These are phyloP conservation scores for Merodon equestris DNA, from an alignment of 2,888 invertebrate genomes.

Conservation along the genomic window DNA sequence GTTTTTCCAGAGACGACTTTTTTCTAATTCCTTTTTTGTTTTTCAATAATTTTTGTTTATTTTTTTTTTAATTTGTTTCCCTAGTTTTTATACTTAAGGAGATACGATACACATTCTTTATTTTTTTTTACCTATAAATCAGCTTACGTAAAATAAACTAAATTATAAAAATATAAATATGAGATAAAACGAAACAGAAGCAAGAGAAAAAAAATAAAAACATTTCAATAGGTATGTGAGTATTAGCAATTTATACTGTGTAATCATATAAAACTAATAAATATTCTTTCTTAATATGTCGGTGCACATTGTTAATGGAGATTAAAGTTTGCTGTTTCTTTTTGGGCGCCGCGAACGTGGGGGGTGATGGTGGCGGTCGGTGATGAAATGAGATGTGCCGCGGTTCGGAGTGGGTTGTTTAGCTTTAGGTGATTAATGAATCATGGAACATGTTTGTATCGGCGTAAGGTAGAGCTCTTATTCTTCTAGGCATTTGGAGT, in stretches of 20 bases:
- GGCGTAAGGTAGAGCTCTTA: too few relatives aligned
- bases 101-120: slow-evolving; percentile 46
- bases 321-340: slow-evolving; percentile 6
- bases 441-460: too few relatives aligned
- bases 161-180: slow-evolving; percentile 54
- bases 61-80: slow-evolving; percentile 23
- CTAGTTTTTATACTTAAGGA: slow-evolving; percentile 55
- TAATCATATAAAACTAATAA: slow-evolving; percentile 66
- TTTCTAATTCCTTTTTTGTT: slow-evolving; percentile 8
- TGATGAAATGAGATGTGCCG: too few relatives aligned
- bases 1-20: slow-evolving; percentile 50
- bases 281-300: slow-evolving; percentile 64
- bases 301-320: slow-evolving; percentile 57
- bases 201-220: slow-evolving; percentile 36
- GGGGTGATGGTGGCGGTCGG: too few relatives aligned
- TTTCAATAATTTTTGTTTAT: background rate
- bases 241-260: slow-evolving; percentile 67
- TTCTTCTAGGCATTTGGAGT: too few relatives aligned
- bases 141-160: slow-evolving; percentile 52
- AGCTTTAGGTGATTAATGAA: too few relatives aligned
- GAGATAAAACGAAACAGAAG: slow-evolving; percentile 10
- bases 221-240: slow-evolving; percentile 67
- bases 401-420: background rate
- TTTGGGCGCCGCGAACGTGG: too few relatives aligned
- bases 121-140: slow-evolving; percentile 41